phyloP scores from a whole-genome alignment of 2,113 vertebrate genomes.

The Hymenochirus boettgeri region DNA sequence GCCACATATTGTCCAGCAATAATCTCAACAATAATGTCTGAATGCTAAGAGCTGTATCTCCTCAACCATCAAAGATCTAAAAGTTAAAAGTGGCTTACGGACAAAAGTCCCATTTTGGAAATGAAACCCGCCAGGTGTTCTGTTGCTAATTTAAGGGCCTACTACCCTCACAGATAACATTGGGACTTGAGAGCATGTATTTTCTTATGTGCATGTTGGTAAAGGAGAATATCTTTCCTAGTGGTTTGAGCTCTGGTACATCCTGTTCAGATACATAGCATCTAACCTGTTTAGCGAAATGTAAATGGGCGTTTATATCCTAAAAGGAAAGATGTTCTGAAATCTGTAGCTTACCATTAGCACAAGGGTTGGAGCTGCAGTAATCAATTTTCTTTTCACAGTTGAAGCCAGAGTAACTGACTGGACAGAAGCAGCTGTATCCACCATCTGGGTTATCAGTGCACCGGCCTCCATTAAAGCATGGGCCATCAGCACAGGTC shows the following conservation, averaged over 20 bases:
- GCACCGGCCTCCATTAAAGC: conserved; percentile 86
- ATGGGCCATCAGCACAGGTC: conserved; percentile 91
- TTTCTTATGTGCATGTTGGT: not conserved
- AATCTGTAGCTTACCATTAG: conserved; percentile 71
- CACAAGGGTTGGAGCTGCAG: conserved; percentile 88
- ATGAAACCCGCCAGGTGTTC: too few relatives aligned
- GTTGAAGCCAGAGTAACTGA: conserved; percentile 90
- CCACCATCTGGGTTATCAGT: conserved; percentile 84
- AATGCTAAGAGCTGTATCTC: too few relatives aligned
- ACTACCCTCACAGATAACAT: too few relatives aligned
- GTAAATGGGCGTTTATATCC: not conserved
- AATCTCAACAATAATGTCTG: too few relatives aligned
- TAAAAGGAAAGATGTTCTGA: not conserved
- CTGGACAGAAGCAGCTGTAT: conserved; percentile 86
- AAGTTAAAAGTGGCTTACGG: too few relatives aligned
- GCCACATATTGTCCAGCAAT: too few relatives aligned
- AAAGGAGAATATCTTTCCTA: not conserved
- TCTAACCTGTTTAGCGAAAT: not conserved
- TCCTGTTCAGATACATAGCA: conserved; percentile 4
- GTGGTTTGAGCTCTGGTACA: not conserved
- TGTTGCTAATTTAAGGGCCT: too few relatives aligned
- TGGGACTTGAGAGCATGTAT: too few relatives aligned
- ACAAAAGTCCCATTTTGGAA: too few relatives aligned
- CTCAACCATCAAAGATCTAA: too few relatives aligned
- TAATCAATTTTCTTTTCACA: conserved; percentile 95